Base-by-base conservation (phyloP, 2,113 vertebrate species). In the Salminus brasiliensis region DNA sequence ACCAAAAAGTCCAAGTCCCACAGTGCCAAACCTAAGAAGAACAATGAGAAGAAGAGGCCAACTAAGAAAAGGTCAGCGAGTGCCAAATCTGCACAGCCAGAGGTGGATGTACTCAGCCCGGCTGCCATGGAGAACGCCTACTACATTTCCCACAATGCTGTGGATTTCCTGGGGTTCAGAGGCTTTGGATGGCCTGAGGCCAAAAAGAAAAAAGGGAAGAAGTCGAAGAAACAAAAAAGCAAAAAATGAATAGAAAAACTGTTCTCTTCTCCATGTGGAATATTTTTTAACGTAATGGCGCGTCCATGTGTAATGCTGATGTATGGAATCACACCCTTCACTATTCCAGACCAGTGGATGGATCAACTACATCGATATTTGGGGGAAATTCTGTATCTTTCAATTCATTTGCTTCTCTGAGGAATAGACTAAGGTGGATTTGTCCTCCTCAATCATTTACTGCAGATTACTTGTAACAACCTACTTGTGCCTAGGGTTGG, bases 91-190 rank as follows among this genome's bases (percentile, higher is more conserved):
- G 27, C 18, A 0, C 53, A 43, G 39, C 74, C 52, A 0, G 89
- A 93, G 3, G 91, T 88, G 78, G 92, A 97, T 83, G 85, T 96
- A 45, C 70, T 96, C 39, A 93, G 93, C 82, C 91, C 94, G 0
- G 93, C 90, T 0, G 95, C 94, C 76, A 93, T 95, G 95, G 88
- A 95, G 78, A 97, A 96, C 0, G 80, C 94, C 7, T 94, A 95
- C 90, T 98, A 97, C 86, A 89, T 96, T 8, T 91, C 92, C 0
- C 95, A 98, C 90, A 96, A 96, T 18, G 95, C 88, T 0, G 72
- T 93, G 0, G 90, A 94, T 87, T 96, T 91, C 88, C 83, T 98
- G 83, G 62, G 81, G 7, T 89, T 94, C 25, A 88, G 94, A 0
- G 96, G 96, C 62, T 95, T 94, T 76, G 83, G 84, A 3, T 95